A percentile compares a stretch with the other conserved stretches of the same genome.
These are phyloP conservation scores for Drosophila persimilis DNA, from an alignment of 1,140 invertebrate genomes.

Conservation along the genomic window DNA sequence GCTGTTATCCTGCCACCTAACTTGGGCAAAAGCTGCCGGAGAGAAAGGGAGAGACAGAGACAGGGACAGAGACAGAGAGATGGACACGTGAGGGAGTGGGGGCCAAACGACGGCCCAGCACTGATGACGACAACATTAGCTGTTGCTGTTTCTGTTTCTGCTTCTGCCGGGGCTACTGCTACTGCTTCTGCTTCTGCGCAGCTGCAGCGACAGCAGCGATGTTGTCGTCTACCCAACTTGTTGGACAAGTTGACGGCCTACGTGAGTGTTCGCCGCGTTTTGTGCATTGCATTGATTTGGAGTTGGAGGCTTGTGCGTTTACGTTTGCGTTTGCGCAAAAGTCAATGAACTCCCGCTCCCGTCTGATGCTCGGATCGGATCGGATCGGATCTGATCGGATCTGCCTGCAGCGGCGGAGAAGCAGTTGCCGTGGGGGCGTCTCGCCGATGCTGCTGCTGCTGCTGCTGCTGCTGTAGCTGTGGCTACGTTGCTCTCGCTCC, in stretches of 20 bases:
- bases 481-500: not conserved
- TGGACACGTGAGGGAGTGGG: conserved; percentile 18
- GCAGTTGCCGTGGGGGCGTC: conserved; percentile 8
- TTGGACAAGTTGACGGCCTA: conserved; percentile 80
- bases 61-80: conserved; percentile 6
- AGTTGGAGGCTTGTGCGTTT: conserved; percentile 80
- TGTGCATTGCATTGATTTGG: conserved; percentile 75
- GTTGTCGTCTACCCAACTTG: conserved; percentile 72
- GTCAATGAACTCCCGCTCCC: conserved; percentile 69
- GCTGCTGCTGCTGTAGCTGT: conserved; percentile 12
- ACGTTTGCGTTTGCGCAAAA: conserved; percentile 69
- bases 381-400: not conserved
- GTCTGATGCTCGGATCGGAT: no score
- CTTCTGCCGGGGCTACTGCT: conserved; percentile 13
- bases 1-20: conserved; percentile 63
- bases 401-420: conserved; percentile 17
- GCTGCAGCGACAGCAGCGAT: conserved; percentile 25
- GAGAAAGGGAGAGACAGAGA: not conserved
- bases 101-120: conserved; percentile 13
- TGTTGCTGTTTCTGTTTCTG: conserved; percentile 30
- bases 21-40: conserved; percentile 36
- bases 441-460: conserved; percentile 9
- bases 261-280: conserved; percentile 59
- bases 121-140: conserved; percentile 67
- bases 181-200: conserved; percentile 17